These are phyloP conservation scores for Danio albolineatus DNA, from an alignment of 2,797 vertebrate species.

Conservation along the genomic window DNA sequence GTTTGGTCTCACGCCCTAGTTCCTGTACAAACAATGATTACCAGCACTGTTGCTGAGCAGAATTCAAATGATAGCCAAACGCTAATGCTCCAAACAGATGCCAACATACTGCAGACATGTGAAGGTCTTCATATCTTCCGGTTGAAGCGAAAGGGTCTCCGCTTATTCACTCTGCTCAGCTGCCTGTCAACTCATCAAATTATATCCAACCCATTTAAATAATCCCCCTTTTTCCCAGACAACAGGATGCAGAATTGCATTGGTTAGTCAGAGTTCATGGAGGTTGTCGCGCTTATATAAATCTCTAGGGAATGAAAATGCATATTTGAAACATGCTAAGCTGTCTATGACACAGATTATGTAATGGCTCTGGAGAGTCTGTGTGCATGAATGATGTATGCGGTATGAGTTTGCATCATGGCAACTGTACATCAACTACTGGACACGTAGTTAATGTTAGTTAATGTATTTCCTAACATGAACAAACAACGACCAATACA, in stretches of 20 bases:
- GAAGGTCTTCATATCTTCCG: not conserved
- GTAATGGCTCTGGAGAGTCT: conserved; percentile 1
- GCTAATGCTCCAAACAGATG: conserved; percentile 14
- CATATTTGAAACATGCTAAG: conserved; percentile 20
- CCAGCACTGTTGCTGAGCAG: conserved; percentile 45
- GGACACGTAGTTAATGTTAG: no score
- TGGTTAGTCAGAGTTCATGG: conserved; percentile 17
- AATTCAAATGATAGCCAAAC: conserved; percentile 35
- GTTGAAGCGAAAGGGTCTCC: not conserved
- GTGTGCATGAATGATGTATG: not conserved
- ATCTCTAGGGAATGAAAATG: conserved; percentile 34
- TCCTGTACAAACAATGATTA: conserved; percentile 55
- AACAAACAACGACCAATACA: no score
- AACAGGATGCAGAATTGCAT: conserved; percentile 33
- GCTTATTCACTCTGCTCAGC: conserved; percentile 11
- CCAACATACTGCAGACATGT: conserved; percentile 4
- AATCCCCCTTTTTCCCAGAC: conserved; percentile 22
- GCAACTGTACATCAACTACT: not conserved
- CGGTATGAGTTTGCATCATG: not conserved
- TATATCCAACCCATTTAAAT: conserved; percentile 26
- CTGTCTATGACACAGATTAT: conserved; percentile 38
- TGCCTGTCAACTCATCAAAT: conserved; percentile 31
- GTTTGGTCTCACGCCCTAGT: conserved; percentile 20
- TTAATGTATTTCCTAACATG: no score
- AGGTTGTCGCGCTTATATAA: conserved; percentile 35